phyloP scores from a whole-genome alignment of 2,888 invertebrate genomes.

The Ariolimax columbianus region DNA sequence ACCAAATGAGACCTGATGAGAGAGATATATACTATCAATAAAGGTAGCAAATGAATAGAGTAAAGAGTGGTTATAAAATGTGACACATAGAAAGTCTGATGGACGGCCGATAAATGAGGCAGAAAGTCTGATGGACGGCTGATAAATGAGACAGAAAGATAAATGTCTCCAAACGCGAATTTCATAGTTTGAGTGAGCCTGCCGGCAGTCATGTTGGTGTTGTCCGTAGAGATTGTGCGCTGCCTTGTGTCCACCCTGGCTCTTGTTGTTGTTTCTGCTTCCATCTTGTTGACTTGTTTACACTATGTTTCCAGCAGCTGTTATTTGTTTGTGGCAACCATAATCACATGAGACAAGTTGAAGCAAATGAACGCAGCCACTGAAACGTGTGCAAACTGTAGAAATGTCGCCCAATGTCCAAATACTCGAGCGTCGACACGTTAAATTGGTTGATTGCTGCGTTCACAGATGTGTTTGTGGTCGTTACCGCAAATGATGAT shows the following conservation, averaged over 20 bases:
- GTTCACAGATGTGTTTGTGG: neutral
- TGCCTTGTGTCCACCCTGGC: neutral
- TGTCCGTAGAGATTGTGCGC: neutral
- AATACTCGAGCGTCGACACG: slow-evolving; percentile 7
- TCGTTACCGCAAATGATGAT: slow-evolving; percentile 28
- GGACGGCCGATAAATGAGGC: neutral
- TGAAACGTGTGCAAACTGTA: slow-evolving; percentile 14
- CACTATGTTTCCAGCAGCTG: neutral
- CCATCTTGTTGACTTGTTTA: neutral
- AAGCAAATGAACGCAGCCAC: neutral
- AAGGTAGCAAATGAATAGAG: neutral
- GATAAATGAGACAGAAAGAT: slow-evolving; percentile 26
- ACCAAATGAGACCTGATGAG: no score
- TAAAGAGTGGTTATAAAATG: neutral
- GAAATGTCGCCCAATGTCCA: neutral
- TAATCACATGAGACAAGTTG: neutral
- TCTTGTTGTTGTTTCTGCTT: neutral
- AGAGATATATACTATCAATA: no score
- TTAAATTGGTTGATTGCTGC: slow-evolving; percentile 22
- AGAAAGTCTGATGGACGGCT: neutral
- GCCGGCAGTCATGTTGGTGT: neutral
- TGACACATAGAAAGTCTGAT: neutral
- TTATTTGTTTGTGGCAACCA: neutral
- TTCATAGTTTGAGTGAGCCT: neutral
- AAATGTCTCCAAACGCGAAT: neutral